Percentiles rank a stretch among this genome's conserved stretches.
These are phyloP conservation scores for Xiphias gladius DNA, from an alignment of 2,113 vertebrate genomes.

Conservation along the genomic window DNA sequence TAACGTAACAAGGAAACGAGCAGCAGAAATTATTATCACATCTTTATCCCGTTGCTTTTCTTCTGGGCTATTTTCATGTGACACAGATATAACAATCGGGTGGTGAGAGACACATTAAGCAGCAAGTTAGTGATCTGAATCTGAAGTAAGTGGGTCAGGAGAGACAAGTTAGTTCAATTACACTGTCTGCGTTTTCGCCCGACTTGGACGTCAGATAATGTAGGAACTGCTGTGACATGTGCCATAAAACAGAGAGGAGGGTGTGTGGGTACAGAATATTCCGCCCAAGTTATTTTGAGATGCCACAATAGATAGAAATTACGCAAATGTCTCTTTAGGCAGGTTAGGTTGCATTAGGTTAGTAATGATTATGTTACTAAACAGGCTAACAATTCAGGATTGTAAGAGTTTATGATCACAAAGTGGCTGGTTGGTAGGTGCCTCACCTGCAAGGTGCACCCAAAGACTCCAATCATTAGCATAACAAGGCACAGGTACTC, in stretches of 20 bases:
- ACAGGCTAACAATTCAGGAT: constrained; percentile 5
- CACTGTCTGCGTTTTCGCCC: constrained; percentile 6
- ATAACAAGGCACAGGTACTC: constrained; percentile 92
- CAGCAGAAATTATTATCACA: neutral
- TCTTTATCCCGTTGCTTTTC: constrained; percentile 23
- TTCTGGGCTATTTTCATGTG: constrained; percentile 44
- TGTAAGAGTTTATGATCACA: constrained; percentile 19
- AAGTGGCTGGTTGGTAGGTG: neutral
- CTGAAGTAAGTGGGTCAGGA: constrained; percentile 49
- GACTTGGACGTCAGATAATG: constrained; percentile 36
- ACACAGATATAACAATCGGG: constrained; percentile 43
- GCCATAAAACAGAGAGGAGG: neutral
- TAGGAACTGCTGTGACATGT: neutral
- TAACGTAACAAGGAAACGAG: neutral
- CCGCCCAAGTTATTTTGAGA: neutral
- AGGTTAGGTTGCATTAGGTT: neutral
- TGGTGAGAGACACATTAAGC: constrained; percentile 50
- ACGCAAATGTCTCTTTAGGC: neutral
- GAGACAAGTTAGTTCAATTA: constrained; percentile 16
- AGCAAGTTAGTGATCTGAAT: constrained; percentile 51
- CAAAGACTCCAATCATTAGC: constrained; percentile 94
- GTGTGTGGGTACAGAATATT: neutral
- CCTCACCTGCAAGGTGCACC: constrained; percentile 91
- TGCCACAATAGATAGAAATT: neutral
- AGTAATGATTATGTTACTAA: neutral